Evolutionary conservation across 2,888 invertebrate species (phyloP), one percentile per base, ranked within the genome.

Genomic region (Brachylomia viminalis): DNA sequence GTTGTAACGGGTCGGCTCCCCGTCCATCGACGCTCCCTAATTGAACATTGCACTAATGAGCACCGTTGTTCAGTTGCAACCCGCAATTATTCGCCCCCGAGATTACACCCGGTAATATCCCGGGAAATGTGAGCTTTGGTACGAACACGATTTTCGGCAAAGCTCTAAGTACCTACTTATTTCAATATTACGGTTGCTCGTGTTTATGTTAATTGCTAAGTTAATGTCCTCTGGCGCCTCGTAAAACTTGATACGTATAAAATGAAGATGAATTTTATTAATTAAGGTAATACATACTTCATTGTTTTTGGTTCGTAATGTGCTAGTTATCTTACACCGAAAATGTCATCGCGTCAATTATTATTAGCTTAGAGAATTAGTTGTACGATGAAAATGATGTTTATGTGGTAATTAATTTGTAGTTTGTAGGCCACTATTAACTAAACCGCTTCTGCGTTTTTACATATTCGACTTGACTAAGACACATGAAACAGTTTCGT

Each of bases 11-110:
- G 83, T 82, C 89, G 87, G 84, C 86, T 85, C 87, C 89, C 84
- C 92, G 90, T 91, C 92, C 92, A 92, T 91, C 91, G 91, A 87
- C 91, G 91, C 90, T 92, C 93, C 93, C 94, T 95, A 95, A 96
- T 95, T 96, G 96, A 95, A 95, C 95, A 93, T 92, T 95, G 96
- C 95, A 94, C 95, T 96, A 96, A 96, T 96, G 96, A 96, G 95
- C 92, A 92, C 90, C 94, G 95, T 94, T 95, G 95, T 95, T 95
- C 93, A 91, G 93, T 91, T 95, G 94, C 95, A 95, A 93, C 92
- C 93, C 92, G 92, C 94, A 94, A 95, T 96, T 95, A 95, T 93
- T 92, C 93, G 94, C 92, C 91, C 92, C 91, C 91, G 92, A 93
- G 95, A 95, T 95, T 95, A 93, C 91, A 80, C 82, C 86, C 92